phyloP scores from a whole-genome alignment of 23 tunicate species.

The Ciona savignyi region DNA sequence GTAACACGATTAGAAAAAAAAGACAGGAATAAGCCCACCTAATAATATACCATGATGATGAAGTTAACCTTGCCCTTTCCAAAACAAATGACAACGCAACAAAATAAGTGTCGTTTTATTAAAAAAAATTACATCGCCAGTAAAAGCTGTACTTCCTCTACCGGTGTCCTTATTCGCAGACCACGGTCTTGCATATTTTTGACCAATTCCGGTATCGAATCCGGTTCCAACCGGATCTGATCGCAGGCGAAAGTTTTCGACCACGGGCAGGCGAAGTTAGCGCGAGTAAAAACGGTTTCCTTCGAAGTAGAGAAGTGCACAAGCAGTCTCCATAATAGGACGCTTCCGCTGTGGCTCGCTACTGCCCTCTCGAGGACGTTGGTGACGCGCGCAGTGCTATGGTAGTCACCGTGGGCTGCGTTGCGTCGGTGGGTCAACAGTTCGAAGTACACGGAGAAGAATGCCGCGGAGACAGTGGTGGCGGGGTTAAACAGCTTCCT shows the following conservation, averaged over 20 bases:
- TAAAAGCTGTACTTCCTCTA: conserved; percentile 68
- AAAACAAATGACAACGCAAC: too few relatives aligned
- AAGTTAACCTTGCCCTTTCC: too few relatives aligned
- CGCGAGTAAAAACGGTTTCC: conserved; percentile 29
- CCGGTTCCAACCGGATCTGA: neutral
- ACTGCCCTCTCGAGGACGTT: conserved; percentile 27
- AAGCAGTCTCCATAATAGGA: conserved; percentile 25
- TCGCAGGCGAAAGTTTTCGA: conserved; percentile 61
- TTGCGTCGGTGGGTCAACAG: conserved; percentile 7
- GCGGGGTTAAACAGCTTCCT: conserved; percentile 16
- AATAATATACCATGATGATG: too few relatives aligned
- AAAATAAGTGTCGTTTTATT: too few relatives aligned
- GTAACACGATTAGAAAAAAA: too few relatives aligned
- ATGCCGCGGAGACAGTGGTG: neutral
- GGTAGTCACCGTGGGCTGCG: neutral
- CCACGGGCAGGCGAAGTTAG: conserved; percentile 64
- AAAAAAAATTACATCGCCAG: conserved; percentile 51
- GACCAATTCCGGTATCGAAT: conserved; percentile 31
- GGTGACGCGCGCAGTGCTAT: conserved; percentile 11
- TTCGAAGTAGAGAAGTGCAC: conserved; percentile 1
- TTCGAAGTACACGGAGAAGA: conserved; percentile 41
- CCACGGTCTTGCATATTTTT: conserved; percentile 45
- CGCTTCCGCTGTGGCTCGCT: neutral
- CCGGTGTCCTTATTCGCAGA: conserved; percentile 56
- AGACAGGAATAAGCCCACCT: too few relatives aligned